A percentile compares a stretch with the other conserved stretches of the same genome.
Evolutionary conservation across 2,888 invertebrate species (phyloP).

Genomic region (Andrena fulva): DNA sequence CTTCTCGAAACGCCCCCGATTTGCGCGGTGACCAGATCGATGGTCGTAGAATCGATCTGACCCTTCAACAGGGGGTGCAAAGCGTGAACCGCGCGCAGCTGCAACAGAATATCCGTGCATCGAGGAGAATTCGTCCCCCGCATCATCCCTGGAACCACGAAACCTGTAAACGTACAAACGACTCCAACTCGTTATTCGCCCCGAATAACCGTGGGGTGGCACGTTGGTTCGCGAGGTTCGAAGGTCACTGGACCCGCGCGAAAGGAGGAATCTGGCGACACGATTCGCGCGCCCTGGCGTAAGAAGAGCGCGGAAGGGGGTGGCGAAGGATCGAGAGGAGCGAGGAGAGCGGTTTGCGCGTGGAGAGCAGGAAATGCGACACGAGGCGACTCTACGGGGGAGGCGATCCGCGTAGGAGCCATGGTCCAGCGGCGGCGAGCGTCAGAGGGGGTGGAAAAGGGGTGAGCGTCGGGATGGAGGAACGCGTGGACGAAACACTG

Average conservation of each 20-base stretch:
- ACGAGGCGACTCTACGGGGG: conserved; percentile 44
- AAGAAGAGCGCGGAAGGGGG: conserved; percentile 4
- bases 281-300: conserved; percentile 12
- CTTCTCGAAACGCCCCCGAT: neutral
- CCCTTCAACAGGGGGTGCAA: neutral
- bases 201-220: neutral
- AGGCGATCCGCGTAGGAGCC: conserved; percentile 50
- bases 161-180: neutral
- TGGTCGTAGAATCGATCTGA: neutral
- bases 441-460: neutral
- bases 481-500: conserved; percentile 56
- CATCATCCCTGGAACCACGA: neutral
- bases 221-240: conserved; percentile 26
- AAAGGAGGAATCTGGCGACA: conserved; percentile 32
- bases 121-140: neutral
- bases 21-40: neutral
- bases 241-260: conserved; percentile 41
- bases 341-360: conserved; percentile 14
- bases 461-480: conserved; percentile 24
- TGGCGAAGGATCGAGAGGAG: conserved; percentile 22
- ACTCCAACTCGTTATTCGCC: neutral
- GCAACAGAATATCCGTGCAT: neutral
- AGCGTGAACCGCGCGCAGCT: neutral
- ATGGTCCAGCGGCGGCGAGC: conserved; percentile 18
- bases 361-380: conserved; percentile 33